Evolutionary conservation across 2,888 invertebrate species (phyloP), one percentile per base, ranked within the genome.

Genomic region (Sturmia bella): DNA sequence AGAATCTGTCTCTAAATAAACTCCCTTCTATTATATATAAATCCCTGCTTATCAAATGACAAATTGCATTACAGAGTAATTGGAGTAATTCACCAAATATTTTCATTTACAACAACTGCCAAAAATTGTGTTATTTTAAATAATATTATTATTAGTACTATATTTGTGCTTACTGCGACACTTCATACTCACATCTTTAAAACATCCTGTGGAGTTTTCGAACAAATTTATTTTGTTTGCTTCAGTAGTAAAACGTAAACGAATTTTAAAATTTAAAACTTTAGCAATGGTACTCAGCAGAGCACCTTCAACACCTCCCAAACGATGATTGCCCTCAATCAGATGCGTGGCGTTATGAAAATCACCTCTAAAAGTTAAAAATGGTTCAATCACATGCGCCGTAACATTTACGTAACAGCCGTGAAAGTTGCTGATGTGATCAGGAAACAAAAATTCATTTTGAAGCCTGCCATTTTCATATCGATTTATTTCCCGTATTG

Each of bases 231-330:
- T 84, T 4, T 70, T 32, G 15, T 78, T 85, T 2, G 68, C 21
- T 3, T 74, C 85, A 4, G 74, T 82, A 0, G 87, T 85, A 45
- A 86, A 85, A 12, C 84, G 19, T 19, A 89, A 63, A 0, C 77
- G n/a, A 0, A 89, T 84, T 1, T 84, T 85, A 50, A 90, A 89
- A 15, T 86, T 84, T n/a, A 90, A 48, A 0, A 80, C 57, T 7
- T 54, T 69, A 3, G 89, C 84, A 43, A 89, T 59, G 7, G 81
- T 0, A 32, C 85, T 86, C 3, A 90, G 77, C 6, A 89, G 66
- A 4, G 86, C 85, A 0, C 88, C 89, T 39, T 90, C 90, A 32
- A 89, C 83, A 1, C 90, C 90, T 0, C 59, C 70, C 0, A 89
- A 78, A 0, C 86, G 86, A 15, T 75, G 32, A 7, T 9, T 54